These are phyloP conservation scores for Grantiella picta DNA, from an alignment of 2,113 vertebrate genomes.

Conservation along the genomic window DNA sequence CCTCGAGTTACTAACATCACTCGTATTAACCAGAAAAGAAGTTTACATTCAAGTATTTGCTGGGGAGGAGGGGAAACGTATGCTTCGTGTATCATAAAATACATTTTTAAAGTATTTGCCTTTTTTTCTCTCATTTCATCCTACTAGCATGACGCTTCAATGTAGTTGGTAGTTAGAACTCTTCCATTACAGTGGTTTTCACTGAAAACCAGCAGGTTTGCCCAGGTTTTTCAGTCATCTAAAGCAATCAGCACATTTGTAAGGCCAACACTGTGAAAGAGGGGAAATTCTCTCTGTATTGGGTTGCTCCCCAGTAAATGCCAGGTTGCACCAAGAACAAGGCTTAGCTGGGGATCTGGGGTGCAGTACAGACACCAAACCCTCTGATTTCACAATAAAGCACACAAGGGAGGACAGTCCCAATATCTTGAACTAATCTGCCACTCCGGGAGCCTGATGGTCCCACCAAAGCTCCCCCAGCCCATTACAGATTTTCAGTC, in stretches of 20 bases:
- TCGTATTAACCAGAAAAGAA: conserved; percentile 7
- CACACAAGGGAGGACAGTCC: rapidly evolving
- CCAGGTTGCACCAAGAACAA: background rate
- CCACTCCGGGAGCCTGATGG: background rate
- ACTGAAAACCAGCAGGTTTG: background rate
- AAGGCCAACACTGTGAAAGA: background rate
- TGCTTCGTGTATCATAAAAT: background rate
- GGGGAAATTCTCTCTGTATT: background rate
- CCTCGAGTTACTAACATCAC: conserved; percentile 1
- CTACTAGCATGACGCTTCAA: background rate
- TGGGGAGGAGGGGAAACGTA: background rate
- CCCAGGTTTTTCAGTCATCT: background rate
- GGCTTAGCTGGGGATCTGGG: background rate
- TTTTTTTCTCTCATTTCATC: background rate
- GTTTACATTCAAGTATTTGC: background rate
- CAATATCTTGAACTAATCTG: background rate
- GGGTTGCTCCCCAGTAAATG: background rate
- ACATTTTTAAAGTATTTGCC: background rate
- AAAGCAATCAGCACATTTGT: background rate
- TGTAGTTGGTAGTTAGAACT: background rate
- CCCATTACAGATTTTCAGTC: background rate
- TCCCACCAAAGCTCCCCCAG: background rate
- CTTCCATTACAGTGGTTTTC: background rate
- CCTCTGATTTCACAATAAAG: background rate
- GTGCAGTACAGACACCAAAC: background rate